Percentiles rank a stretch among this genome's conserved stretches.
Evolutionary conservation across 2,888 invertebrate genomes (phyloP).

Genomic region (Rhogogaster chlorosoma): DNA sequence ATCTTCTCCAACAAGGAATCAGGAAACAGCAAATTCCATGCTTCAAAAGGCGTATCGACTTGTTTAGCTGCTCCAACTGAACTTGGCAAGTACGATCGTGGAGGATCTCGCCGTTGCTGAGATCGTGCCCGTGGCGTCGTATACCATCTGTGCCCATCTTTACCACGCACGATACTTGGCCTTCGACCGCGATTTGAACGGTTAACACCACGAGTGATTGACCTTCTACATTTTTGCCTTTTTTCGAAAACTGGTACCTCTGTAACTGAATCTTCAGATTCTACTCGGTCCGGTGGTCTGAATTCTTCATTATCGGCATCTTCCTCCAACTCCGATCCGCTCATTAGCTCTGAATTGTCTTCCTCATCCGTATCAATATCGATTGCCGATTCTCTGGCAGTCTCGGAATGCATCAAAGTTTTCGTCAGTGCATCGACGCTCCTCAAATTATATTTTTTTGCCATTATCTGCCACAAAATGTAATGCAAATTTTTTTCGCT

Average conservation of each 20-base stretch:
- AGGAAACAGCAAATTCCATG: constrained; percentile 50
- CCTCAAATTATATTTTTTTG: background rate
- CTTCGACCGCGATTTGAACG: constrained; percentile 4
- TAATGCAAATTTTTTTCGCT: background rate
- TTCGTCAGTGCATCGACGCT: background rate
- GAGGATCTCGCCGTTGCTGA: background rate
- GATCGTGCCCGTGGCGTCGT: constrained; percentile 34
- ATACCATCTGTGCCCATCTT: constrained; percentile 49
- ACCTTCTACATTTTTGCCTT: background rate
- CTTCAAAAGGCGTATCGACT: constrained; percentile 47
- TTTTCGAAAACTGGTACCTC: background rate
- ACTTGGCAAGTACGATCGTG: constrained; percentile 39
- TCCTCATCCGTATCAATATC: background rate
- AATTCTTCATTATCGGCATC: background rate
- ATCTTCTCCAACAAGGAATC: constrained; percentile 49
- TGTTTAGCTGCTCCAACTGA: constrained; percentile 39
- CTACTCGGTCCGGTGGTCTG: background rate
- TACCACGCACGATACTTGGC: constrained; percentile 39
- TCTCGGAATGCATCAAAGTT: no score
- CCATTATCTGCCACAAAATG: background rate
- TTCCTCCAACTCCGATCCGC: background rate
- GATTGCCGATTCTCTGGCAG: no score
- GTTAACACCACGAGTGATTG: background rate
- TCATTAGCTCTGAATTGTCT: background rate
- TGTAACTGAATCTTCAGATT: background rate